Percentiles rank a stretch among this genome's conserved stretches.
phyloP scores from a whole-genome alignment of 2,113 vertebrate genomes.

The Zosterops borbonicus region DNA sequence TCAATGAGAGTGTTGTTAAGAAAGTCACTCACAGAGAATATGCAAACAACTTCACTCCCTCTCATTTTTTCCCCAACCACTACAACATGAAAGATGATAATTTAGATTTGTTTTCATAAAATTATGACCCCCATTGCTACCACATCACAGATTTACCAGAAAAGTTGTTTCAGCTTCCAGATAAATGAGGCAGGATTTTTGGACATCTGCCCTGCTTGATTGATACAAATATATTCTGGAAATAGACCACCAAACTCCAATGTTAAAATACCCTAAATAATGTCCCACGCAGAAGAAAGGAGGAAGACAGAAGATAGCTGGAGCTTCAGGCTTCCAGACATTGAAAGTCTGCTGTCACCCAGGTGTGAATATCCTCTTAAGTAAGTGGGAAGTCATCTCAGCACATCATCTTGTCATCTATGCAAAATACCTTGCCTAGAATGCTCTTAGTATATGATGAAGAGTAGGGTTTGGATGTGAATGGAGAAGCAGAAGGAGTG shows the following conservation, averaged over 20 bases:
- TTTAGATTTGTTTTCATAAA: conserved; percentile 17
- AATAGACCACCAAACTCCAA: neutral
- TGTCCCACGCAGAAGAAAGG: neutral
- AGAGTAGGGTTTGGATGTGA: neutral
- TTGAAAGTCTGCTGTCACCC: neutral
- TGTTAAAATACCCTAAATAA: neutral
- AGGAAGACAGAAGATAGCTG: neutral
- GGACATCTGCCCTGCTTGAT: neutral
- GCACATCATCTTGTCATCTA: neutral
- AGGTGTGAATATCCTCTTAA: neutral
- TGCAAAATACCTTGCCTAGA: neutral
- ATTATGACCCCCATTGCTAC: neutral
- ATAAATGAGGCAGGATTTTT: neutral
- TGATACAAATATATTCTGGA: neutral
- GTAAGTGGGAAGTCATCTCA: neutral
- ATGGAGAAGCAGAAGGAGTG: neutral
- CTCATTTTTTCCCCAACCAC: neutral
- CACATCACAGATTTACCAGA: conserved; percentile 6
- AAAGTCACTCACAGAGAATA: neutral
- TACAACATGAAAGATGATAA: neutral
- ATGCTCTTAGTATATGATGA: neutral
- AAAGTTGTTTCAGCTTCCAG: neutral
- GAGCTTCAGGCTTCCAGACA: neutral
- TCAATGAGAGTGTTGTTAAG: neutral
- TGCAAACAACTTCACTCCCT: neutral